Percentiles rank a stretch among this genome's conserved stretches.
Evolutionary conservation across 2,888 invertebrate genomes (phyloP).

Genomic region (Drosophila longiperda): DNA sequence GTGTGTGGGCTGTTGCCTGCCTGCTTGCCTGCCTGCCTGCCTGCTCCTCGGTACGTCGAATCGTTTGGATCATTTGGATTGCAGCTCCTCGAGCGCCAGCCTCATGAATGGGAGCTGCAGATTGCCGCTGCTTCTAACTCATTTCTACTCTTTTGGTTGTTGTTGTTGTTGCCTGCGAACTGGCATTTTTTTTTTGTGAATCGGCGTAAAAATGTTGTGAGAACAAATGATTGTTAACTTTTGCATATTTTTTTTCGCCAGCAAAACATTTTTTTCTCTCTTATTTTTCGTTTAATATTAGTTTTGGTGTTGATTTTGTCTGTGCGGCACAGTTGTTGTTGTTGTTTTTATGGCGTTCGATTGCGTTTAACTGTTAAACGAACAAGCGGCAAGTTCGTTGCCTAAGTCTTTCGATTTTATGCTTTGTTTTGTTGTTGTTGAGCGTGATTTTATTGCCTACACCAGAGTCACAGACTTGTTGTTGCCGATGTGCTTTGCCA

Average conservation of each 20-base stretch:
- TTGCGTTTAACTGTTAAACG: constrained; percentile 70
- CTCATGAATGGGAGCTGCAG: constrained; percentile 73
- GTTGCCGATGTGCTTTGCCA: constrained; percentile 17
- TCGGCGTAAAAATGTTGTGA: constrained; percentile 81
- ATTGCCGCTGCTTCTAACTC: constrained; percentile 72
- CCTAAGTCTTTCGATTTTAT: constrained; percentile 47
- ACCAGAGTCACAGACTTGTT: constrained; percentile 6
- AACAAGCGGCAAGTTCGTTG: constrained; percentile 52
- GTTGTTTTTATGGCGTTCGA: constrained; percentile 51
- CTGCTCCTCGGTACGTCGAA: constrained; percentile 23
- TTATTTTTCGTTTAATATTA: constrained; percentile 31
- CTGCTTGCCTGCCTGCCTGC: constrained; percentile 28
- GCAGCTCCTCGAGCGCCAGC: constrained; percentile 75
- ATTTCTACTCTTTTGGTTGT: constrained; percentile 52
- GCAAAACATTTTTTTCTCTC: constrained; percentile 34
- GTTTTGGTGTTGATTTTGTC: constrained; percentile 53
- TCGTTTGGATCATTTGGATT: constrained; percentile 61
- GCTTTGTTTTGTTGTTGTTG: constrained; percentile 17
- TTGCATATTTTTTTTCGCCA: constrained; percentile 69
- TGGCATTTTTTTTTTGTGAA: constrained; percentile 72
- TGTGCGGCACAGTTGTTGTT: constrained; percentile 36
- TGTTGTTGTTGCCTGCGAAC: constrained; percentile 33
- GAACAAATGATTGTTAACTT: constrained; percentile 80
- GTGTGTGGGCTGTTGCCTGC: constrained; percentile 68
- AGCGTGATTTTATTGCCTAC: constrained; percentile 51